Evolutionary conservation across 2,888 invertebrate genomes (phyloP), one percentile per base, ranked within the genome.

Genomic region (Villa cingulata): DNA sequence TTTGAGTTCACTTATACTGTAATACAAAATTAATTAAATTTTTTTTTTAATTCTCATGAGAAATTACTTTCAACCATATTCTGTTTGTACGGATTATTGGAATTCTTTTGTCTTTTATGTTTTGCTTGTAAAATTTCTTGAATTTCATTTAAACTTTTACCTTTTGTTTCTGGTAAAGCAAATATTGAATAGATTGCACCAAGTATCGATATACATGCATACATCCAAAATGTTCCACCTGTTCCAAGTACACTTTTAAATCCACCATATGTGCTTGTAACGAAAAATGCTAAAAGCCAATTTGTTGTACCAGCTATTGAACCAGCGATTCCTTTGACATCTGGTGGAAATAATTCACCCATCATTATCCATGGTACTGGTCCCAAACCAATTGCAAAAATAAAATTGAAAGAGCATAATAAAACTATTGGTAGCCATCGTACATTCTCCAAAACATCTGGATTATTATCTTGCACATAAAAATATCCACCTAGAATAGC

Each of bases 91-190:
- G 12, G 12, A 32, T 32, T 32, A 32, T 12, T 12, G 9, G 1
- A 10, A 12, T 32, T 32, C 12, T 12, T 32, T 32, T 32, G 29
- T 7, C 12, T 32, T 12, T 32, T 32, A 12, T 12, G 29, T 12
- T 12, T 12, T 12, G 12, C 29, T 5, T 32, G 12, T 32, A 32
- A 32, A 12, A 12, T 32, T 12, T 32, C 10, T 32, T 32, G 29
- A 32, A 91, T 90, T 67, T 91, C 89, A 63, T 88, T 87, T 58
- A 92, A 72, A 62, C 89, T 87, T 57, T 83, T 83, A 1, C 91
- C 91, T 65, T 87, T 90, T 5, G 91, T 92, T 70, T 92, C 91
- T 1, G 91, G 91, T 9, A 92, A 86, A 62, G 81, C 85, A 60
- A 83, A 82, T 3, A 85, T 83, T 2, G 90, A 85, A 65, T 90